Conservation (phyloP, 2,888 invertebrate genomes). For the Carpatolechia fugitivella region DNA sequence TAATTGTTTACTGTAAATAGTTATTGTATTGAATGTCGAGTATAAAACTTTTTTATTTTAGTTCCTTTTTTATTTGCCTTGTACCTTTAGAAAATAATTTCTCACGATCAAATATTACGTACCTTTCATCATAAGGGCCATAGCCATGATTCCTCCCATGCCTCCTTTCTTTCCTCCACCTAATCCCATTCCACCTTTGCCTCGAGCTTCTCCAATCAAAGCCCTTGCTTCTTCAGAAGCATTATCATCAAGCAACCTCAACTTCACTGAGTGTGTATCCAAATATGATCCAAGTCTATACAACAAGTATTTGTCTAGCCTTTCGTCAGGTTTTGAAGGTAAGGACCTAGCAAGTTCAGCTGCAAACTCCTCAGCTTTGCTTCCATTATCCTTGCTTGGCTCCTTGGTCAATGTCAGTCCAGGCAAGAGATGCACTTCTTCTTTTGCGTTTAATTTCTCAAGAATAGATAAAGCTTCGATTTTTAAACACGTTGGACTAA, state of each 20-base stretch:
- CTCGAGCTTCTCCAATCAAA: slow-evolving; percentile 75
- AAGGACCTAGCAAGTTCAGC: slow-evolving; percentile 86
- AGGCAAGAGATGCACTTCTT: slow-evolving; percentile 58
- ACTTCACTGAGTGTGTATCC: slow-evolving; percentile 85
- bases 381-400: slow-evolving; percentile 62
- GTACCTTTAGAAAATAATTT: too few relatives aligned
- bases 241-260: slow-evolving; percentile 83
- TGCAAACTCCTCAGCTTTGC: slow-evolving; percentile 84
- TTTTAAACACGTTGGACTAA: slow-evolving; percentile 66
- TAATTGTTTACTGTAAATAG: too few relatives aligned
- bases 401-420: slow-evolving; percentile 85
- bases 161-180: slow-evolving; percentile 76
- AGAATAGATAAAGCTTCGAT: slow-evolving; percentile 67
- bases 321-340: slow-evolving; percentile 86
- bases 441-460: slow-evolving; percentile 62
- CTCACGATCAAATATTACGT: slow-evolving; percentile 34
- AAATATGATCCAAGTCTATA: slow-evolving; percentile 85
- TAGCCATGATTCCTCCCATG: slow-evolving; percentile 71
- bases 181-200: slow-evolving; percentile 66
- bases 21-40: too few relatives aligned
- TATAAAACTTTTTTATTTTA: too few relatives aligned
- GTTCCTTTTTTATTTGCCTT: too few relatives aligned
- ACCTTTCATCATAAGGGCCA: slow-evolving; percentile 83
- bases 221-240: slow-evolving; percentile 80
- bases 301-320: slow-evolving; percentile 86